These are phyloP conservation scores for Hecatera dysodea DNA, from an alignment of 2,888 invertebrate genomes.

Conservation along the genomic window DNA sequence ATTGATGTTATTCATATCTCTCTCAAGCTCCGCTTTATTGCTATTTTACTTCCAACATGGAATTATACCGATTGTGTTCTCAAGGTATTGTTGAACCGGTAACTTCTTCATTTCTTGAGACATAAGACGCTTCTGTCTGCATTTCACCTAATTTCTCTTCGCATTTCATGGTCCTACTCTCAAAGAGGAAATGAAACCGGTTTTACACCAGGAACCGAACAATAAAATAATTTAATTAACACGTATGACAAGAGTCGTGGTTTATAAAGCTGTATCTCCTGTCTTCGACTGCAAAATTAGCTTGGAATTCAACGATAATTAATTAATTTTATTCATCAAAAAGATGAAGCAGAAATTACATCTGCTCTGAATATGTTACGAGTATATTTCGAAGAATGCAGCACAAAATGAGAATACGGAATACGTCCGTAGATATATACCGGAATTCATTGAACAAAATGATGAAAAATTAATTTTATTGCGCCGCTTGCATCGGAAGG, in stretches of 20 bases:
- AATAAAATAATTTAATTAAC: slow-evolving; percentile 1
- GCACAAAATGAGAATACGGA: slow-evolving; percentile 33
- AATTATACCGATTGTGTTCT: neutral
- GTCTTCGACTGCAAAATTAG: neutral
- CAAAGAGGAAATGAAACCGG: neutral
- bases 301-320: neutral
- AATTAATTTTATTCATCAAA: slow-evolving; percentile 5
- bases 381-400: slow-evolving; percentile 16
- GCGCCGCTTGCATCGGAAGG: slow-evolving; percentile 38
- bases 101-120: neutral
- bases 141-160: neutral
- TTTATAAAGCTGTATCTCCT: neutral
- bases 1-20: too few species aligned
- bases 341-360: slow-evolving; percentile 3
- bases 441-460: slow-evolving; percentile 46
- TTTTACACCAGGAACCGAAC: neutral
- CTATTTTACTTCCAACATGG: too few species aligned
- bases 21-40: too few species aligned
- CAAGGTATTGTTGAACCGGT: neutral
- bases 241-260: neutral
- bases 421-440: slow-evolving; percentile 25
- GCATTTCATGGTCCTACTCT: neutral
- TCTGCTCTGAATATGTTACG: slow-evolving; percentile 7
- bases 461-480: slow-evolving; percentile 61
- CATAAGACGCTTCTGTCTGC: neutral